Percentiles rank a stretch among this genome's conserved stretches.
Conservation (phyloP, 2,888 invertebrate genomes). For the Ypsolopha sequella region DNA sequence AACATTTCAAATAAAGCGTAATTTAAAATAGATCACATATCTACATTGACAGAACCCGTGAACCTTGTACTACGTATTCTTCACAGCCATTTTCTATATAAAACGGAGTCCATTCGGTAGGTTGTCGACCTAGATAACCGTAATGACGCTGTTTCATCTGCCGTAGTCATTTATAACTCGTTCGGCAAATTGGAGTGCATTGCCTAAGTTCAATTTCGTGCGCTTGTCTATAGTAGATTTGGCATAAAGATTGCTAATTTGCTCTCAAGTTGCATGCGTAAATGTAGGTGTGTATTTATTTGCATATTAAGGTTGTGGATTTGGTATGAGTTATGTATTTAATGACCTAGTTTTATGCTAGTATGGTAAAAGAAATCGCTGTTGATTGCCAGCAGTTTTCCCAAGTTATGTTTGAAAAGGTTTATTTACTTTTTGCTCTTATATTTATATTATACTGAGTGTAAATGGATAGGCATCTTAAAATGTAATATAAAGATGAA, state of each 20-base stretch:
- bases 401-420: too few species aligned
- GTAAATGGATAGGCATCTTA: too few species aligned
- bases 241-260: background rate
- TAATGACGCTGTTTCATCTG: conserved; percentile 1
- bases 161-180: background rate
- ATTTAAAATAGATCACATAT: too few species aligned
- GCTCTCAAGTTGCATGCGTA: background rate
- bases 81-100: background rate
- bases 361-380: too few species aligned
- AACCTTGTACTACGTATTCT: too few species aligned
- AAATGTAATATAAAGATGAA: too few species aligned
- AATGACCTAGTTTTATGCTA: background rate
- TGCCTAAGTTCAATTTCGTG: background rate
- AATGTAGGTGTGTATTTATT: background rate
- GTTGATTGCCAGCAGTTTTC: too few species aligned
- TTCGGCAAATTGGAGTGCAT: background rate
- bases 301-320: background rate
- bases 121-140: background rate
- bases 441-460: too few species aligned
- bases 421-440: too few species aligned
- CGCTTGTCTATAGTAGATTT: too few species aligned
- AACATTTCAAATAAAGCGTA: too few species aligned
- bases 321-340: background rate
- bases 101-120: background rate
- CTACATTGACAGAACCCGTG: too few species aligned